Conservation (phyloP, 2,888 invertebrate species). For the Apodemia duryi region DNA sequence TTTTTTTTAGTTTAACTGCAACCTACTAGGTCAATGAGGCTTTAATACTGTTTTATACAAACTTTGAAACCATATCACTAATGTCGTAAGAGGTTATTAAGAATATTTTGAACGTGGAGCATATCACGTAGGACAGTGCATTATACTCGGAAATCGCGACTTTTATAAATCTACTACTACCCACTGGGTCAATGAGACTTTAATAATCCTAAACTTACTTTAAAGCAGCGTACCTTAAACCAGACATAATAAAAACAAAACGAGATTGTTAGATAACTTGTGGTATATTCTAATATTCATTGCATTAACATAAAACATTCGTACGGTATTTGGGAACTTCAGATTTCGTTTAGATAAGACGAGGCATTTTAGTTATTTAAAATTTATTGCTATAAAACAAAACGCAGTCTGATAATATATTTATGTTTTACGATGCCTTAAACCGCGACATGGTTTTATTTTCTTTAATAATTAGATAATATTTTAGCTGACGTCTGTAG, state of each 20-base stretch:
- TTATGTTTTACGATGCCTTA: background rate
- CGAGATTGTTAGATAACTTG: background rate
- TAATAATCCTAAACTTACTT: too few relatives aligned
- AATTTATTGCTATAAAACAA: background rate
- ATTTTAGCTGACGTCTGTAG: background rate
- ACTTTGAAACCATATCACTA: background rate
- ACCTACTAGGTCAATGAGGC: conserved; percentile 2
- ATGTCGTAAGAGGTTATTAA: background rate
- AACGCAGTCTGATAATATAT: background rate
- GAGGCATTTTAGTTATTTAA: background rate
- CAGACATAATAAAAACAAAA: conserved; percentile 7
- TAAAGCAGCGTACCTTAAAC: background rate
- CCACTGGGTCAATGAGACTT: background rate
- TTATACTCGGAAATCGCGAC: background rate
- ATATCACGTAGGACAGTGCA: conserved; percentile 1
- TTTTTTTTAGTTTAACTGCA: conserved; percentile 3
- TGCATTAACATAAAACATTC: conserved; percentile 9
- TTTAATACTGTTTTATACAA: conserved; percentile 1
- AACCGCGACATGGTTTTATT: background rate
- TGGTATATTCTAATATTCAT: background rate
- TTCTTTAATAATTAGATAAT: background rate
- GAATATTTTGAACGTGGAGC: background rate
- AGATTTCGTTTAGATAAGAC: conserved; percentile 2
- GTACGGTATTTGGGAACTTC: background rate
- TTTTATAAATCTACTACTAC: background rate